A percentile compares a stretch with the other conserved stretches of the same genome.
phyloP scores from a whole-genome alignment of 2,888 invertebrate genomes.

The Rhabditoides inermis region DNA sequence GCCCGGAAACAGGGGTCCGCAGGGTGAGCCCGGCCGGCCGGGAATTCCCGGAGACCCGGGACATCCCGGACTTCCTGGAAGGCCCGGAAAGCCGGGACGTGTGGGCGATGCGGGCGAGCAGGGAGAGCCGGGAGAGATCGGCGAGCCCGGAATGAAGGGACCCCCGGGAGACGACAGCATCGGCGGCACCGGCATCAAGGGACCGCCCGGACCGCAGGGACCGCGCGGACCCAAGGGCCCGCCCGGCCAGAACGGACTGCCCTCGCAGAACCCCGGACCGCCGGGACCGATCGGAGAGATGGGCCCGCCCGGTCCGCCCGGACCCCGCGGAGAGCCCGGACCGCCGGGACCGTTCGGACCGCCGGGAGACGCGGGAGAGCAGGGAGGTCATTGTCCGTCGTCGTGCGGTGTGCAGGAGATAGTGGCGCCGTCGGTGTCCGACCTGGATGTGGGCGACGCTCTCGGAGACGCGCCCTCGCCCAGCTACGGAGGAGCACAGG shows the following conservation, averaged over 20 bases:
- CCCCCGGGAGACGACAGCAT: constrained; percentile 51
- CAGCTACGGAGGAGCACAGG: constrained; percentile 20
- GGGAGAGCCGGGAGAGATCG: constrained; percentile 43
- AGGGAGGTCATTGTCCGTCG: constrained; percentile 50
- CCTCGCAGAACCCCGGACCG: constrained; percentile 47
- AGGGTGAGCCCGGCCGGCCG: constrained; percentile 46
- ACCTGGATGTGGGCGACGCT: constrained; percentile 29
- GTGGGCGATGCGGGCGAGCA: constrained; percentile 47
- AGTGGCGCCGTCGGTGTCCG: constrained; percentile 45
- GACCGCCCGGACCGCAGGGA: constrained; percentile 49
- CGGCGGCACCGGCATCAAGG: constrained; percentile 50
- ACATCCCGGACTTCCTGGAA: constrained; percentile 42
- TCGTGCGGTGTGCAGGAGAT: constrained; percentile 50
- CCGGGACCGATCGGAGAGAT: constrained; percentile 46
- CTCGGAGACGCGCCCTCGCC: constrained; percentile 12
- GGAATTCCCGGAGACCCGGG: constrained; percentile 45
- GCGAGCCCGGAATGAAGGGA: constrained; percentile 47
- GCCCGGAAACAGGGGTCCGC: constrained; percentile 46
- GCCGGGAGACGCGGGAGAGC: constrained; percentile 46
- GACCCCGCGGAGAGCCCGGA: constrained; percentile 48
- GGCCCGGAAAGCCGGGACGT: constrained; percentile 45
- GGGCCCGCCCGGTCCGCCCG: constrained; percentile 45
- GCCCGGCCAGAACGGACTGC: constrained; percentile 47
- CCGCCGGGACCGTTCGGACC: constrained; percentile 46
- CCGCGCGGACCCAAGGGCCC: constrained; percentile 49